These are phyloP conservation scores for Cygnus atratus DNA, from an alignment of 2,113 vertebrate genomes.

Conservation along the genomic window DNA sequence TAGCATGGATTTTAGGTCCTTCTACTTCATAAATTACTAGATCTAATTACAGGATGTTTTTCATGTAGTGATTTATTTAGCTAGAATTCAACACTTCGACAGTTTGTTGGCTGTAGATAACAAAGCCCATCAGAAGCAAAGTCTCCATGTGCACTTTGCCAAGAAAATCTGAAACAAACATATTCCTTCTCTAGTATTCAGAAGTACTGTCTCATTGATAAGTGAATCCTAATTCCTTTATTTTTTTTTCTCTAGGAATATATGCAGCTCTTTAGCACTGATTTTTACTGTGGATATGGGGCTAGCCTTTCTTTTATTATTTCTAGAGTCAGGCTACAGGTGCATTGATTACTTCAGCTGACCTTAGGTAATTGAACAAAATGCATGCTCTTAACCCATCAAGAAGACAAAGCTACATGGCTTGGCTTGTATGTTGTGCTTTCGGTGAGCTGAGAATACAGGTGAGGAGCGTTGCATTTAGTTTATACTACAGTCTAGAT, in stretches of 20 bases:
- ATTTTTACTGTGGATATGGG: background rate
- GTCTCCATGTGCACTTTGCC: background rate
- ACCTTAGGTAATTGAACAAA: background rate
- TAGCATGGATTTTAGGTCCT: background rate
- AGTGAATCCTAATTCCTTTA: background rate
- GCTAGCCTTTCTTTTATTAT: background rate
- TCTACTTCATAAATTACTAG: background rate
- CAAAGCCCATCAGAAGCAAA: background rate
- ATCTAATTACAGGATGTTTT: background rate
- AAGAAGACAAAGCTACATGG: background rate
- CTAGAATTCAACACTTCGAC: rapidly evolving
- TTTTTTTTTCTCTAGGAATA: background rate
- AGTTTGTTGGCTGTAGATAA: background rate
- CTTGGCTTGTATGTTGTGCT: background rate
- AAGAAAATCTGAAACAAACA: background rate
- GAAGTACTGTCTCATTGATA: background rate
- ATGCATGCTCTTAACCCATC: background rate
- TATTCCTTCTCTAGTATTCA: background rate
- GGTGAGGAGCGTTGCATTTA: rapidly evolving
- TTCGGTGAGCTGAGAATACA: background rate
- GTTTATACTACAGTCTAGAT: background rate
- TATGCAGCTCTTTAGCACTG: background rate
- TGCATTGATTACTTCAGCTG: background rate
- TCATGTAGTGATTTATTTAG: background rate
- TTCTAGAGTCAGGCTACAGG: background rate